Base-by-base conservation (phyloP, 2,113 vertebrate genomes). In the Sclerurus mexicanus region DNA sequence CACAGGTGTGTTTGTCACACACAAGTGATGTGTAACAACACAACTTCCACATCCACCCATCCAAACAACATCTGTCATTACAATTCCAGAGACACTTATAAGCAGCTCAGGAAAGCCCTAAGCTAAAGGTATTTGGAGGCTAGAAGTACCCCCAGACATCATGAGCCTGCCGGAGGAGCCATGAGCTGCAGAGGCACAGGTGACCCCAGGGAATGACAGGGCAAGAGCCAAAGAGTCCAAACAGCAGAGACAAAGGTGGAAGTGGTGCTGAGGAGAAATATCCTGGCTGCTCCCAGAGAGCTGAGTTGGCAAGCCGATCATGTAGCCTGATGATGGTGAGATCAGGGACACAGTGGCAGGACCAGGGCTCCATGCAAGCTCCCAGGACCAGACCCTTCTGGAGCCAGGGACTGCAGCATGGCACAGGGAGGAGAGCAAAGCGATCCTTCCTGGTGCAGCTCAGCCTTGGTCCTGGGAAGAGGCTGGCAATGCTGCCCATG, bases 271-370 rank as follows among this genome's bases (percentile, higher is more conserved):
- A 39, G 39, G 49, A 73, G 52, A 58, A 6, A 39, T 22, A 59
- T 5, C 33, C 67, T 18, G 19, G 49, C 44, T 12, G 4, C 53
- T 59, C 62, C 56, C 30, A 40, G 28, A 50, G 46, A 27, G 39
- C 24, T 50, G 58, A 86, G 52, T 25, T 37, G 9, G 20, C 30
- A 44, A 85, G 37, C n/a, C 39, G 4, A 3, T 0, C 0, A 40
- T 8, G 12, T 15, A 19, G 66, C 56, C 71, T 28, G 27, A 23
- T 5, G 4, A 27, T 3, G 0, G 2, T 12, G 5, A 28, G 49
- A 39, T 64, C 62, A 64, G 33, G 22, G n/a, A 14, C 33, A 58
- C 14, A 12, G n/a, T 35, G n/a, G n/a, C n/a, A 59, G n/a, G 53
- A 74, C 23, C 40, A 79, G 63, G 28, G 33, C 7, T 3, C 49